Base-by-base conservation (phyloP, 1,140 invertebrate species). In the Achatina immaculata region DNA sequence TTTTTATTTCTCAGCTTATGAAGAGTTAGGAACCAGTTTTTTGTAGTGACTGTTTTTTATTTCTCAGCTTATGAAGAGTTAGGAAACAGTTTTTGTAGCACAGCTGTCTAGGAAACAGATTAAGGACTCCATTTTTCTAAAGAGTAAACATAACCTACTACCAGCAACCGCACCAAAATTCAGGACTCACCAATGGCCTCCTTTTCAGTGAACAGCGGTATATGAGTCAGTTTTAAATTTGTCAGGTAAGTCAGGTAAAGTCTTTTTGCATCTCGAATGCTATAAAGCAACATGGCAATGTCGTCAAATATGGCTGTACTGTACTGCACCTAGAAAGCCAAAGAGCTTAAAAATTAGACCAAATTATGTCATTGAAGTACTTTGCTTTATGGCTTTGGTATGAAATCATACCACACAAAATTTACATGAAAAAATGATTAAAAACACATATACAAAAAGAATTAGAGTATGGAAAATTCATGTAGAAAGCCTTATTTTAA, bases 261-360 rank as follows among this genome's bases (percentile, higher is more conserved):
- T 16, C 90, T 66, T 45, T 82, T 86, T 14, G 85, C 81, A 86
- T 91, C 90, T 43, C 89, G 78, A 55, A 91, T 58, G 80, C 90
- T 87, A 82, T 91, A 91, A 21, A 90, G 86, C 86, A 89, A 87
- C 69, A 85, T 87, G 31, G 90, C 89, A 19, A 91, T 80, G 77
- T 90, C 88, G 66, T 91, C 90, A 88, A 87, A 91, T 14, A 91
- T n/a, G 36, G 82, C 68, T 21, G 82, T 82, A 42, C 86, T 85
- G 85, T 89, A 90, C 55, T 84, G 83, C n/a, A 73, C 81, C 89
- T 90, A 80, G 28, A n/a, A n/a, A n/a, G n/a, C n/a, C n/a, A n/a
- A n/a, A n/a, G n/a, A n/a, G n/a, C n/a, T n/a, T 82, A 82, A 66
- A 31, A 34, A 68, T 24, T 21, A n/a, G n/a, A n/a, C n/a, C n/a